Percentiles rank a stretch among this genome's conserved stretches.
Conservation (phyloP, 1,140 invertebrate species). For the Camponotus pennsylvanicus region DNA sequence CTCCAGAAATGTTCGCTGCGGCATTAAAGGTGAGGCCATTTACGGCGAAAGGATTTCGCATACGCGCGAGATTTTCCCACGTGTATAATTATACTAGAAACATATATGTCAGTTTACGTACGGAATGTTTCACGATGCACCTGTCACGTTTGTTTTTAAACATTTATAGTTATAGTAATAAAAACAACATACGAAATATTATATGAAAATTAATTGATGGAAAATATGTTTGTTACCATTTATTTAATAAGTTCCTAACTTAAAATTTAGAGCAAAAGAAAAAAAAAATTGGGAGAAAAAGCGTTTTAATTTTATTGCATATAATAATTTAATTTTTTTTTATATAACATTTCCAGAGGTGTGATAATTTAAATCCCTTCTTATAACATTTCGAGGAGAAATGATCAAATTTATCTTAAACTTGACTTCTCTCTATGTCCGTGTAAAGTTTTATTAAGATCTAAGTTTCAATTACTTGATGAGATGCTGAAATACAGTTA, state of each 20-base stretch:
- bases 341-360: not conserved
- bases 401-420: slow-evolving; percentile 32
- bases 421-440: slow-evolving; percentile 10
- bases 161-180: not conserved
- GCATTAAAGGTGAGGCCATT: slow-evolving; percentile 68
- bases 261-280: not conserved
- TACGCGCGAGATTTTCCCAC: slow-evolving; percentile 62
- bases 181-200: not conserved
- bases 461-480: slow-evolving; percentile 52
- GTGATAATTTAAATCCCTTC: not conserved
- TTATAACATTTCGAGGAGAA: not conserved
- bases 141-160: not conserved
- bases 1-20: slow-evolving; percentile 58
- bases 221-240: not conserved
- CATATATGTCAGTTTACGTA: slow-evolving; percentile 26
- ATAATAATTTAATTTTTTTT: not conserved
- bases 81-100: slow-evolving; percentile 42
- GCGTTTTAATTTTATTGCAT: not conserved
- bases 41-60: slow-evolving; percentile 71
- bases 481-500: slow-evolving; percentile 44
- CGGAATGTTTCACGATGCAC: not conserved
- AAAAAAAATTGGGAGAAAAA: not conserved
- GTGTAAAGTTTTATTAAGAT: slow-evolving; percentile 41
- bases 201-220: not conserved
- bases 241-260: not conserved